A percentile compares a stretch with the other conserved stretches of the same genome.
These are phyloP conservation scores for Tetheella fluctuosa DNA, from an alignment of 2,888 invertebrate genomes.

Conservation along the genomic window DNA sequence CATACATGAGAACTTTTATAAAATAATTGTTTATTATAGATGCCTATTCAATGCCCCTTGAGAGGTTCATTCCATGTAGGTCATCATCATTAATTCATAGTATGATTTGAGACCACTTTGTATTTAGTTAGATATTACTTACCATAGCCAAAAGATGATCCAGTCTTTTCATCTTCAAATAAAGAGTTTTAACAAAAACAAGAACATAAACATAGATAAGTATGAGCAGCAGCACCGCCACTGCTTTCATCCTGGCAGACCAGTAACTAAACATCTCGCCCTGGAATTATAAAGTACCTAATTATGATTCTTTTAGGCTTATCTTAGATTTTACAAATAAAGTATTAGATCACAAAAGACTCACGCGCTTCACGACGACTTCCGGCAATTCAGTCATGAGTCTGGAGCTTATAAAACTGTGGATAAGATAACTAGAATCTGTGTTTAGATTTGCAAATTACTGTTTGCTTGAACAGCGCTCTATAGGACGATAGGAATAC, in stretches of 20 bases:
- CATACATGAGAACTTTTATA: too few relatives aligned
- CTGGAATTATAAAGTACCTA: slow-evolving; percentile 19
- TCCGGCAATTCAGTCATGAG: slow-evolving; percentile 37
- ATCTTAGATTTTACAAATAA: neutral
- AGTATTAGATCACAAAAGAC: slow-evolving; percentile 28
- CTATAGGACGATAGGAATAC: too few relatives aligned
- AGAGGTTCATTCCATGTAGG: too few relatives aligned
- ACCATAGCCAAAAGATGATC: slow-evolving; percentile 46
- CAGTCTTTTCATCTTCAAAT: slow-evolving; percentile 44
- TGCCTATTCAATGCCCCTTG: too few relatives aligned
- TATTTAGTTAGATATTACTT: too few relatives aligned
- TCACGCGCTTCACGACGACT: slow-evolving; percentile 46
- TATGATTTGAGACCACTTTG: too few relatives aligned
- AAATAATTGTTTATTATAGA: too few relatives aligned
- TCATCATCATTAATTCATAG: too few relatives aligned
- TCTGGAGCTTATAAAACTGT: neutral
- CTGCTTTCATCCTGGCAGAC: slow-evolving; percentile 39
- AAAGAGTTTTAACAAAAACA: slow-evolving; percentile 41
- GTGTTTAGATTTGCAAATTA: neutral
- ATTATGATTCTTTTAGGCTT: too few relatives aligned
- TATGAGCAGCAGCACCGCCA: slow-evolving; percentile 33
- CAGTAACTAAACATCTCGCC: slow-evolving; percentile 32
- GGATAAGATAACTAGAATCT: neutral
- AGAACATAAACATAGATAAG: slow-evolving; percentile 40
- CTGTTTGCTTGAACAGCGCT: neutral